These are phyloP conservation scores for Dioctria rufipes DNA, from an alignment of 2,888 invertebrate genomes.

Conservation along the genomic window DNA sequence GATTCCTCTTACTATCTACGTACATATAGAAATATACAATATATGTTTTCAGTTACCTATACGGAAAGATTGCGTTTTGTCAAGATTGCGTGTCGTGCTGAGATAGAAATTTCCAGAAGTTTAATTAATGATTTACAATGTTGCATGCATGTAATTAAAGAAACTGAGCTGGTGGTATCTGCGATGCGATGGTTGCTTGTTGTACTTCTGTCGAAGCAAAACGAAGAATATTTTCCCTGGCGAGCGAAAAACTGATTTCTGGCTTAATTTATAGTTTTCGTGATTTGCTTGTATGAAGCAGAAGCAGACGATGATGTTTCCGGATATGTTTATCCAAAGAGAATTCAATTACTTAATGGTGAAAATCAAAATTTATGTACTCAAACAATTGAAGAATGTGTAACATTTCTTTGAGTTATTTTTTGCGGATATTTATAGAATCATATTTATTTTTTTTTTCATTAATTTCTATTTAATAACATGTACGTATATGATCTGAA, in stretches of 20 bases:
- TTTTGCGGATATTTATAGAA: too few species aligned
- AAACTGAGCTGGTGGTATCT: conserved; percentile 52
- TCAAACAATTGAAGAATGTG: too few species aligned
- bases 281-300: conserved; percentile 2
- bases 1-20: too few species aligned
- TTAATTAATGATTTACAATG: conserved; percentile 56
- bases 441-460: too few species aligned
- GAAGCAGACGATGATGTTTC: too few species aligned
- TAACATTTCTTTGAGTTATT: too few species aligned
- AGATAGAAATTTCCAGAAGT: conserved; percentile 4
- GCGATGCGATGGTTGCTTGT: neutral
- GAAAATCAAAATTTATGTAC: too few species aligned
- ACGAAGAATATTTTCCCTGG: neutral
- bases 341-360: too few species aligned
- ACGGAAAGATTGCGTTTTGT: neutral
- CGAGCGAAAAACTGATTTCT: neutral
- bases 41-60: neutral
- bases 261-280: conserved; percentile 3
- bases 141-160: conserved; percentile 59
- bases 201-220: neutral
- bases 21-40: too few species aligned
- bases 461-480: too few species aligned
- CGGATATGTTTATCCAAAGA: too few species aligned
- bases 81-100: neutral
- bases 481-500: too few species aligned